Percentiles rank a stretch among this genome's conserved stretches.
Conservation (phyloP, 2,888 invertebrate species). For the Rhodophaea formosa region DNA sequence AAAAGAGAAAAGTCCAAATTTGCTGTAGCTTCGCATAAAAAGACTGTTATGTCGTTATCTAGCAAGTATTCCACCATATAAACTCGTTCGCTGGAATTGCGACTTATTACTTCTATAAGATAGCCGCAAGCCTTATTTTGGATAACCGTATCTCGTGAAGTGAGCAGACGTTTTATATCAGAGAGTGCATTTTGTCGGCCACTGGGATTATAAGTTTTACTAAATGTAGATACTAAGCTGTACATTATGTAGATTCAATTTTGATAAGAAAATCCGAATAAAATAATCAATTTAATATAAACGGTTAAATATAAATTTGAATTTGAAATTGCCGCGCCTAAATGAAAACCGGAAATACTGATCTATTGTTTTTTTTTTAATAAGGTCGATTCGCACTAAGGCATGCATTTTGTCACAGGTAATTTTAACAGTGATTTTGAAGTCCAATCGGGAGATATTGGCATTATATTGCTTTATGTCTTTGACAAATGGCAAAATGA, state of each 20-base stretch:
- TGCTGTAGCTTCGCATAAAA: constrained; percentile 70
- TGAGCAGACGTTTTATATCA: constrained; percentile 65
- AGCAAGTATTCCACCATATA: constrained; percentile 62
- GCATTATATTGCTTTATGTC: too few species aligned
- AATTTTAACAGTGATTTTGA: background rate
- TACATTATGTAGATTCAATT: constrained; percentile 42
- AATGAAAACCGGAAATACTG: background rate
- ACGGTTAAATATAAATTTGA: too few species aligned
- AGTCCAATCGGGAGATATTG: background rate
- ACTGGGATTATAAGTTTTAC: constrained; percentile 65
- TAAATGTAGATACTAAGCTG: constrained; percentile 60
- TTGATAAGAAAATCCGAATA: too few species aligned
- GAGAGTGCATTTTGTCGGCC: constrained; percentile 63
- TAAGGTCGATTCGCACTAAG: too few species aligned
- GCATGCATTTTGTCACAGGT: background rate
- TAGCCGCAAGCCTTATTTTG: constrained; percentile 71
- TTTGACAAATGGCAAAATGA: too few species aligned
- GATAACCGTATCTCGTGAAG: constrained; percentile 59
- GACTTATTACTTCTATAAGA: constrained; percentile 59
- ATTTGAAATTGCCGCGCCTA: constrained; percentile 29
- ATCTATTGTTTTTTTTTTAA: too few species aligned
- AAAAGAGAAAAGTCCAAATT: constrained; percentile 68
- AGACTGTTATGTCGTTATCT: constrained; percentile 68
- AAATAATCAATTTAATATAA: too few species aligned
- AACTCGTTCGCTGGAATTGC: constrained; percentile 52